Evolutionary conservation across 2,888 invertebrate species (phyloP).

Genomic region (Enchytraeus crypticus): DNA sequence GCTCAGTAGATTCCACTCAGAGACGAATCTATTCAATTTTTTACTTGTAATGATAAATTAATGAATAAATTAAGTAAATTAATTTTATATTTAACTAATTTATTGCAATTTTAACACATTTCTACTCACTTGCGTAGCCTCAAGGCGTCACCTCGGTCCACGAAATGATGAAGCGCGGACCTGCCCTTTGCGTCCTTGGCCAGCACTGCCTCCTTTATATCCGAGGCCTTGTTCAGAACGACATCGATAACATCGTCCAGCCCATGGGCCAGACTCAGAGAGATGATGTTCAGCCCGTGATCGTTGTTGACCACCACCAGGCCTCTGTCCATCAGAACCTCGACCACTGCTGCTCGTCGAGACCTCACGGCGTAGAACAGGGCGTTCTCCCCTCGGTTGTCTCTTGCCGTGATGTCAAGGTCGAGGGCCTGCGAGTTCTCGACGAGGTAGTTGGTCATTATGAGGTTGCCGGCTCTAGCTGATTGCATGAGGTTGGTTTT

Average conservation of each 20-base stretch:
- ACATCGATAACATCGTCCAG: slow-evolving; percentile 13
- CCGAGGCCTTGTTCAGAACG: slow-evolving; percentile 11
- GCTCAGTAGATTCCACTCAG: too few species aligned
- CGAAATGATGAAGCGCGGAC: slow-evolving; percentile 22
- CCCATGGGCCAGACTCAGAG: slow-evolving; percentile 13
- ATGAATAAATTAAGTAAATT: too few species aligned
- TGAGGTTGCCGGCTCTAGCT: slow-evolving; percentile 21
- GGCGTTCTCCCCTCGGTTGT: slow-evolving; percentile 26
- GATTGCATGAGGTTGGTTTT: slow-evolving; percentile 29
- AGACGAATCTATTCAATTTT: too few species aligned
- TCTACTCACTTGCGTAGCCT: slow-evolving; percentile 1
- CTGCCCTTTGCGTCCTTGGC: slow-evolving; percentile 23
- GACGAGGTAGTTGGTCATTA: slow-evolving; percentile 21
- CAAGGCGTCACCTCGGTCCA: slow-evolving; percentile 19
- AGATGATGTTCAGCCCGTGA: slow-evolving; percentile 17
- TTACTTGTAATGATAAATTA: too few species aligned
- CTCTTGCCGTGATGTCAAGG: slow-evolving; percentile 23
- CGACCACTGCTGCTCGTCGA: slow-evolving; percentile 11
- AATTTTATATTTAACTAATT: too few species aligned
- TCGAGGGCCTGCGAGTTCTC: slow-evolving; percentile 10
- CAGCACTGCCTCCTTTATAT: neutral
- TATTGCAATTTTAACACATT: neutral
- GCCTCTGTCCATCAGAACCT: slow-evolving; percentile 15
- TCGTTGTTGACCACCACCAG: slow-evolving; percentile 14
- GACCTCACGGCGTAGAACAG: slow-evolving; percentile 27